Conservation (phyloP, 2,113 vertebrate genomes). For the Petaurus breviceps region DNA sequence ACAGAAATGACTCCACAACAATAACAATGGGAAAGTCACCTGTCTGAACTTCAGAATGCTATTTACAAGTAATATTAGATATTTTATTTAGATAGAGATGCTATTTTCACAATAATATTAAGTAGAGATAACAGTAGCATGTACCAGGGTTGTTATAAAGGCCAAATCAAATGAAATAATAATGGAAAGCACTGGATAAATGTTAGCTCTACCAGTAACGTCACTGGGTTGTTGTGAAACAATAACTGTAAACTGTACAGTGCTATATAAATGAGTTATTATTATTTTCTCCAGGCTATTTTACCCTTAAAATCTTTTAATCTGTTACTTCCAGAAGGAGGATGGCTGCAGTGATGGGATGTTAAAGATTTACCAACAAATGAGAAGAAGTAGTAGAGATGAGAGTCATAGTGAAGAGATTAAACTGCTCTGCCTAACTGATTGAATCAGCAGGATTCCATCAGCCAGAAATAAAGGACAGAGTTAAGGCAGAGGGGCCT, state of each 20-base stretch:
- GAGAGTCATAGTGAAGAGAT: conserved; percentile 2
- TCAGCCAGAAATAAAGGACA: background rate
- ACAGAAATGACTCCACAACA: background rate
- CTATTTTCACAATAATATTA: background rate
- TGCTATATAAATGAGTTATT: background rate
- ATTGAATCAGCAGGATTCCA: conserved; percentile 11
- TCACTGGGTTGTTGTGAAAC: background rate
- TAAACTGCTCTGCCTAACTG: background rate
- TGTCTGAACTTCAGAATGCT: background rate
- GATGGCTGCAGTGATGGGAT: background rate
- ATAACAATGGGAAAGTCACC: background rate
- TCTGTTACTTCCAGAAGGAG: background rate
- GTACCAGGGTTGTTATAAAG: background rate
- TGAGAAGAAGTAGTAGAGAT: background rate
- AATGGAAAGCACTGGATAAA: background rate
- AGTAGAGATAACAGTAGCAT: background rate
- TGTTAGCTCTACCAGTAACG: background rate
- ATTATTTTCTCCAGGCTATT: background rate
- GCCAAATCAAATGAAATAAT: background rate
- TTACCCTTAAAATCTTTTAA: conserved; percentile 9
- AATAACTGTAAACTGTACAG: background rate
- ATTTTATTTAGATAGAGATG: background rate
- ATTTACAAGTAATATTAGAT: background rate
- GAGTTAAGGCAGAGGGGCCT: background rate
- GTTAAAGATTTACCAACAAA: conserved; percentile 1